Evolutionary conservation across 2,797 vertebrate species (phyloP), one percentile per base, ranked within the genome.

Genomic region (Gambusia yucatana): DNA sequence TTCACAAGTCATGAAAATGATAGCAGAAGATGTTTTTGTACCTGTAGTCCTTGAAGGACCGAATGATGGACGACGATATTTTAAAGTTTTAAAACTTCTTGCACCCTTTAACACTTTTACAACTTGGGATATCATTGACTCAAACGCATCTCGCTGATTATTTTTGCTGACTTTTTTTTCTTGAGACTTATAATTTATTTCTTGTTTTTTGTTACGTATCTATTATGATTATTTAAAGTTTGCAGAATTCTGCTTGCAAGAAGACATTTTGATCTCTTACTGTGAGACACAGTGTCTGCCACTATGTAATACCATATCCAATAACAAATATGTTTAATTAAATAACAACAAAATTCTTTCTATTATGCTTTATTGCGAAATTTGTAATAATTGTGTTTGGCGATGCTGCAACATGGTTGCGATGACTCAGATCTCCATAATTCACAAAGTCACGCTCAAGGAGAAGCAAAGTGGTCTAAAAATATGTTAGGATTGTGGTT

Each of bases 41-140:
- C 88, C 86, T 79, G 81, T 41, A 84, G 85, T 88, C 86, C 86
- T 86, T 87, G 85, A 84, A 90, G 90, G 86, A 85, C 81, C 50
- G 67, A 78, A 76, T 81, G 72, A 91, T 92, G 89, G 90, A 89
- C 77, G 78, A 71, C 77, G 44, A 79, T 76, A 81, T 91, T 94
- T 94, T 84, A 93, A 94, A 92, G 86, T 93, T 94, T 95, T 92
- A 93, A 95, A 91, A 93, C 89, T 87, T 84, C 88, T 90, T 82
- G 70, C 93, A 87, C 84, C 80, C 79, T 79, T 94, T 94, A 92
- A 91, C 84, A 85, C 91, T 89, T 88, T 86, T 81, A 91, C 83
- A 91, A 88, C 89, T 94, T 93, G 91, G 92, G 83, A 91, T 81
- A 83, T 87, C 82, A 80, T 79, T 59, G 72, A 55, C 71, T 63